Evolutionary conservation across 2,113 vertebrate species (phyloP), one percentile per base, ranked within the genome.

Genomic region (Parus major): DNA sequence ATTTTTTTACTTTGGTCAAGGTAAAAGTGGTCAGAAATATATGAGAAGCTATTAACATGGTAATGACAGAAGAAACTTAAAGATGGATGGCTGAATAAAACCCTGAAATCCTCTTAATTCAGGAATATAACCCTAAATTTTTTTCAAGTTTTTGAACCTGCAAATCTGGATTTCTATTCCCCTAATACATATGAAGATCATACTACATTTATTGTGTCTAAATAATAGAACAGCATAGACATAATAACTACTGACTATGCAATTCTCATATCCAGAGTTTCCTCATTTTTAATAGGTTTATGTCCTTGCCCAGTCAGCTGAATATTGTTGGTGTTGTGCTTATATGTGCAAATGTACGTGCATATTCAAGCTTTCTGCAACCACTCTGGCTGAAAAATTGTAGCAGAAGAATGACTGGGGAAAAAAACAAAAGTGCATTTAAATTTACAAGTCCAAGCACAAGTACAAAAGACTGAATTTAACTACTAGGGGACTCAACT

Each of bases 301-400:
- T 73, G 7, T 11, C 55, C 28, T 64, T 78, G 31, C 61, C 24
- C 23, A 52, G 5, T 31, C 47, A 93, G 65, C 13, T 85, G 65
- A 87, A 47, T 82, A 78, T 68, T 20, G 13, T 27, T 50, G 71
- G 23, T 44, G 10, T 27, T 69, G 28, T 53, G 17, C 31, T 61
- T 61, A 6, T 75, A 41, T 25, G 8, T 59, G 15, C 22, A 27
- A 57, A 35, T 1, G 2, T 11, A 63, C 1, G 0, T 21, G 9
- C 6, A 77, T 36, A 27, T 78, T 81, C 35, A 82, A 78, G 9
- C 9, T 52, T 35, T 42, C 55, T 72, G 25, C n/a, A 64, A 21
- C 7, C 15, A 16, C 3, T 75, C 53, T 95, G 44, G 10, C 23
- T 84, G 65, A 86, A 91, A 91, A 83, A 66, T n/a, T 52, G 29